Evolutionary conservation across 1,140 invertebrate genomes (phyloP).

Genomic region (Magallana ariakensis): DNA sequence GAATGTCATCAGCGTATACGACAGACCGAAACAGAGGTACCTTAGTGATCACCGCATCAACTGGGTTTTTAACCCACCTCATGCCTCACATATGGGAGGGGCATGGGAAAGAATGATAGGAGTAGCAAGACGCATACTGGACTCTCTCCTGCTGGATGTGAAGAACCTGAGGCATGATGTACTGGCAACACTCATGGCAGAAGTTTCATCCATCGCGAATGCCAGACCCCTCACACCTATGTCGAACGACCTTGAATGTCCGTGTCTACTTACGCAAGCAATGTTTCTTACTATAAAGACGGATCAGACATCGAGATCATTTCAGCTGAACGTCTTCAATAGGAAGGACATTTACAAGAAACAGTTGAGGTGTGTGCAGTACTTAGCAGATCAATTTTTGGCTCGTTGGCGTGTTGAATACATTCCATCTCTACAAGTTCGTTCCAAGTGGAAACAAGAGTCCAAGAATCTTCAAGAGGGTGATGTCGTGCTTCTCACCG

Average conservation of each 20-base stretch:
- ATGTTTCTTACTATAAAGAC: slow-evolving; percentile 57
- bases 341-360: slow-evolving; percentile 53
- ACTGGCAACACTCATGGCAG: slow-evolving; percentile 60
- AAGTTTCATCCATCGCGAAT: slow-evolving; percentile 58
- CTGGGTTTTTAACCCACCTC: too few relatives aligned
- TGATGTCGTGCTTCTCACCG: too few relatives aligned
- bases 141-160: slow-evolving; percentile 55
- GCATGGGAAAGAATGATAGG: slow-evolving; percentile 64
- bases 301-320: neutral
- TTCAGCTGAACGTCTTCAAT: slow-evolving; percentile 15
- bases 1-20: too few relatives aligned
- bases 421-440: too few relatives aligned
- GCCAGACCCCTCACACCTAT: slow-evolving; percentile 57
- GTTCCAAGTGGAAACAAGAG: too few relatives aligned
- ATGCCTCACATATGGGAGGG: too few relatives aligned
- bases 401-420: too few relatives aligned
- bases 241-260: slow-evolving; percentile 59
- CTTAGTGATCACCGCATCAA: too few relatives aligned
- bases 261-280: slow-evolving; percentile 58
- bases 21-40: too few relatives aligned
- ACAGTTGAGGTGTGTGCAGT: slow-evolving; percentile 54
- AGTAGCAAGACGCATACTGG: slow-evolving; percentile 61
- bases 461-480: too few relatives aligned
- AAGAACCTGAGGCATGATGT: slow-evolving; percentile 63
- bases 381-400: too few relatives aligned